A percentile compares a stretch with the other conserved stretches of the same genome.
phyloP scores from a whole-genome alignment of 2,797 vertebrate genomes.

The Molossus alvarezi region DNA sequence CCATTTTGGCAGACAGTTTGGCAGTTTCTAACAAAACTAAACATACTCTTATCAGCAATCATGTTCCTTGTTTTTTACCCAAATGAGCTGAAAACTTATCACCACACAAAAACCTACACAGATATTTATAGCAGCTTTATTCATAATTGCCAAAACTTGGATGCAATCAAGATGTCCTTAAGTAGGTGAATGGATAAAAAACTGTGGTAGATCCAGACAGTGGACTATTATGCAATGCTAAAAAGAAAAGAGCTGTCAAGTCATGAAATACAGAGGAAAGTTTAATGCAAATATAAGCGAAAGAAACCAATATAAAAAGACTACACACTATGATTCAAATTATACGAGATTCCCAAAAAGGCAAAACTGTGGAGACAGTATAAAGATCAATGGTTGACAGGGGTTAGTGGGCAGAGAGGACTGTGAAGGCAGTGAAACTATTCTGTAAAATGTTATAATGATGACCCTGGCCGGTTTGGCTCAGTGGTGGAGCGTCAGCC shows the following conservation, averaged over 20 bases:
- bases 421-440: neutral
- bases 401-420: neutral
- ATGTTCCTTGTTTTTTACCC: neutral
- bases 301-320: neutral
- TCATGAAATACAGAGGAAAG: neutral
- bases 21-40: constrained; percentile 8
- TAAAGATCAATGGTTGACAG: neutral
- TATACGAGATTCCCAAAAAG: neutral
- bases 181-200: neutral
- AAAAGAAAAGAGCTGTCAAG: neutral
- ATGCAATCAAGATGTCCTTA: neutral
- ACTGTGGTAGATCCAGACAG: neutral
- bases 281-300: neutral
- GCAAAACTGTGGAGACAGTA: neutral
- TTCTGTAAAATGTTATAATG: neutral
- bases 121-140: neutral
- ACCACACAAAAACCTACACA: neutral
- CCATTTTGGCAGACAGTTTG: neutral
- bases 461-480: neutral
- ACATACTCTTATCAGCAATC: neutral
- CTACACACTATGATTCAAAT: neutral
- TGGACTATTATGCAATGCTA: neutral
- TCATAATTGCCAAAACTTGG: neutral
- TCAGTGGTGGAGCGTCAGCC: no score
- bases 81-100: neutral